Conservation (phyloP, 2,888 invertebrate species). For the Oligia latruncula region DNA sequence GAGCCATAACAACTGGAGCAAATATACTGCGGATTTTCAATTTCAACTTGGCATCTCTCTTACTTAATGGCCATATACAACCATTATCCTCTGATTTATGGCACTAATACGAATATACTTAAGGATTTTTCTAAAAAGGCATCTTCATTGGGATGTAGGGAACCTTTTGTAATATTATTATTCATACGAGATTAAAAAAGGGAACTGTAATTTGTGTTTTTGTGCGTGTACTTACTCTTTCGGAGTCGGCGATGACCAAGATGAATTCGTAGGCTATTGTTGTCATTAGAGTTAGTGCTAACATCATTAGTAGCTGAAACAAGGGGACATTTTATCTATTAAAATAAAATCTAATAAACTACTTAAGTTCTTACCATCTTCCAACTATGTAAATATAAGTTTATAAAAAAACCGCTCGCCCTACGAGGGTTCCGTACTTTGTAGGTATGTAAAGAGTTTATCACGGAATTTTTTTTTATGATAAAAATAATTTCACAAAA, state of each 20-base stretch:
- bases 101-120: conserved; percentile 65
- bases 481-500: too few species aligned
- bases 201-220: conserved; percentile 28
- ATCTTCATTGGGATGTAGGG: conserved; percentile 45
- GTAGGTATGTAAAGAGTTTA: too few species aligned
- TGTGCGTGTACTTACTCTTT: conserved; percentile 64
- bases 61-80: conserved; percentile 63
- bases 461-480: too few species aligned
- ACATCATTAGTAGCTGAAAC: conserved; percentile 72
- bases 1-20: conserved; percentile 52
- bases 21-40: conserved; percentile 65
- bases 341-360: not conserved
- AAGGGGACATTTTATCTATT: not conserved
- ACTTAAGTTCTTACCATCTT: not conserved
- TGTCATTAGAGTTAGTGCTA: conserved; percentile 70
- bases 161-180: conserved; percentile 38
- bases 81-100: conserved; percentile 67
- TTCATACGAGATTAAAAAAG: conserved; percentile 39
- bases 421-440: too few species aligned
- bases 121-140: conserved; percentile 53
- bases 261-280: conserved; percentile 72
- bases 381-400: not conserved
- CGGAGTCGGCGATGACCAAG: conserved; percentile 65
- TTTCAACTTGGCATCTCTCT: conserved; percentile 68
- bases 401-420: not conserved